Percentiles rank a stretch among this genome's conserved stretches.
Conservation (phyloP, 2,888 invertebrate genomes). For the Phytoseiulus persimilis region DNA sequence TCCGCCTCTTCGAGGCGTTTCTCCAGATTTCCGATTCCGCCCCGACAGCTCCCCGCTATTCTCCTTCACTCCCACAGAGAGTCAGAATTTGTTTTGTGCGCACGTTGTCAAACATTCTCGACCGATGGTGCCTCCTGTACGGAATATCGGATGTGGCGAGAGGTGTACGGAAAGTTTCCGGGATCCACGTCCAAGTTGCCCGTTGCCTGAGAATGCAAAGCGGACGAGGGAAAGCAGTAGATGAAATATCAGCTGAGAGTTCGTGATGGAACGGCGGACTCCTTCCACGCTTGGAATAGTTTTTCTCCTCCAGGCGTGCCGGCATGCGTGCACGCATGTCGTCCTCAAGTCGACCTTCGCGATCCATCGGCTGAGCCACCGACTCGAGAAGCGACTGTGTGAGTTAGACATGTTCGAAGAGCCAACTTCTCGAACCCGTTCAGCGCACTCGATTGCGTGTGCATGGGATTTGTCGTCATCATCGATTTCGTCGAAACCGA, state of each 20-base stretch:
- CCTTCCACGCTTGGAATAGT: not conserved
- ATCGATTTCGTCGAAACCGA: too few relatives aligned
- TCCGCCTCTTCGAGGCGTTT: too few relatives aligned
- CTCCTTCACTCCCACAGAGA: too few relatives aligned
- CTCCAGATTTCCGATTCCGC: too few relatives aligned
- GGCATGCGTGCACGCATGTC: not conserved
- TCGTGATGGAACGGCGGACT: not conserved
- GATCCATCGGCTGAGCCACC: not conserved
- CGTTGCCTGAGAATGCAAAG: not conserved
- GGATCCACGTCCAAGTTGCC: not conserved
- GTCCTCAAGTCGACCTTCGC: not conserved
- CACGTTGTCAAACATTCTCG: not conserved
- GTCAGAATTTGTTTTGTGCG: too few relatives aligned
- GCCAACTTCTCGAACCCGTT: too few relatives aligned
- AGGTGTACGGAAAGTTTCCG: too few relatives aligned
- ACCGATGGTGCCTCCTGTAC: not conserved
- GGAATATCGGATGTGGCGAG: too few relatives aligned
- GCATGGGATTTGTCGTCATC: too few relatives aligned
- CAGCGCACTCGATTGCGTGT: too few relatives aligned
- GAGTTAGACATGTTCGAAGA: not conserved
- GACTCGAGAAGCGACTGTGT: not conserved
- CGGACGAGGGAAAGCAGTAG: not conserved
- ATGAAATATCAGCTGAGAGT: not conserved
- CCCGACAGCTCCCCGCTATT: too few relatives aligned
- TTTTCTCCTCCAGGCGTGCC: not conserved